Base-by-base conservation (phyloP, 2,113 vertebrate genomes). In the Isichthys henryi region DNA sequence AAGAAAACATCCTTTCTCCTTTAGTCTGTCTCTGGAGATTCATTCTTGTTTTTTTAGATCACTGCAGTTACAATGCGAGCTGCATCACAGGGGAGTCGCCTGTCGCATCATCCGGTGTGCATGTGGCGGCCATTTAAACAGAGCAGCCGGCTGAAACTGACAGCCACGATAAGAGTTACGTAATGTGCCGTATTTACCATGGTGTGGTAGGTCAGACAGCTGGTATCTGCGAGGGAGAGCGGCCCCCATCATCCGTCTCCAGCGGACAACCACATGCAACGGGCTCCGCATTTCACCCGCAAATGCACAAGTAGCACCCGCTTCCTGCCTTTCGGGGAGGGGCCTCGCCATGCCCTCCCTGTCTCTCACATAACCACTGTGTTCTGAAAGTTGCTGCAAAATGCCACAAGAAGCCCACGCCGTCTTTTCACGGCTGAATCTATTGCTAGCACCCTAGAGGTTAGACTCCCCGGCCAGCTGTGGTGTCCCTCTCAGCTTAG, bases 151-250 rank as follows among this genome's bases (percentile, higher is more conserved):
- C 70, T 11, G 31, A 31, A 93, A 93, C 92, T 93, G 94, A 92
- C 92, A 91, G 92, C 93, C 90, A 91, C 80, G 89, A 92, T 92
- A 94, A 93, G 94, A 95, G 94, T 96, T 95, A 95, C 95, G 93
- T 94, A 96, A 94, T 92, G 93, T 91, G 90, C 92, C 92, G 94
- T 95, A 96, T 95, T 96, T 95, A 96, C 94, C 92, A 93, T 92
- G 93, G 91, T 39, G 92, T 93, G 91, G 92, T 94, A 93, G 92
- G 93, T 93, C 93, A 93, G 94, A 93, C 94, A 95, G 94, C 94
- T 95, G 95, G 95, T 94, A 95, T 95, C 95, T 95, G 95, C 90
- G 92, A 62, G 52, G 15, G 45, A 23, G 45, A n/a, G 35, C 10
- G 2, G 39, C 35, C 10, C 21, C 15, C 31, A 13, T 70, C 62